Base-by-base conservation (phyloP, 2,113 vertebrate genomes). In the Cavia aperea region DNA sequence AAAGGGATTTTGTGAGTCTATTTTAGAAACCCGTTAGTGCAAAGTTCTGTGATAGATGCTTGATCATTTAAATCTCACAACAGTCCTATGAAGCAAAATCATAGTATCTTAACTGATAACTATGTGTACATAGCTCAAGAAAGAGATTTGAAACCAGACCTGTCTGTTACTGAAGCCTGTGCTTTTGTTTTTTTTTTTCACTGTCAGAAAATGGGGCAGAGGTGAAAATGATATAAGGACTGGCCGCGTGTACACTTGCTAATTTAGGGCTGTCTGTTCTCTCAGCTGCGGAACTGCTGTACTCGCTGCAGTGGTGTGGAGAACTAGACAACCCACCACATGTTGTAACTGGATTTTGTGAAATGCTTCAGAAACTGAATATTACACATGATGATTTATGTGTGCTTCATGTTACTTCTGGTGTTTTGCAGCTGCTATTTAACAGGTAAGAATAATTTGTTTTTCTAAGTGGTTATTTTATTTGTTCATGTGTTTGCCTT, bases 231-330 rank as follows among this genome's bases (percentile, higher is more conserved):
- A 7, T 16, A 31, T 2, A 60, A 86, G 60, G 9, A 36, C 77
- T 78, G 7, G 58, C 46, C 39, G 14, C 12, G 24, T 56, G n/a
- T 31, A 18, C 19, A 8, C 19, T 15, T 66, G 31, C 6, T 94
- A 60, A 95, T 60, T 9, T 12, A 33, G 1, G 29, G 26, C 15
- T 29, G 0, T 82, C 46, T 13, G 1, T 95, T 95, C 95, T 68
- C 24, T 94, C 97, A 99, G 99, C 98, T 97, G 97, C 98, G 97
- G 99, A 99, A 85, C 96, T 99, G 68, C 96, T 99, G 21, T 99
- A 99, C 90, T 98, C 98, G 0, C 96, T 99, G 93, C 99, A 99
- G 96, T 99, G 99, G 99, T 99, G 98, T 97, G 98, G 98, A 95
- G 99, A 99, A 96, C 94, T 99, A 46, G 98, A 98, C 77, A 97